phyloP scores from a whole-genome alignment of 2,888 invertebrate species.

The Tetragonula carbonaria region DNA sequence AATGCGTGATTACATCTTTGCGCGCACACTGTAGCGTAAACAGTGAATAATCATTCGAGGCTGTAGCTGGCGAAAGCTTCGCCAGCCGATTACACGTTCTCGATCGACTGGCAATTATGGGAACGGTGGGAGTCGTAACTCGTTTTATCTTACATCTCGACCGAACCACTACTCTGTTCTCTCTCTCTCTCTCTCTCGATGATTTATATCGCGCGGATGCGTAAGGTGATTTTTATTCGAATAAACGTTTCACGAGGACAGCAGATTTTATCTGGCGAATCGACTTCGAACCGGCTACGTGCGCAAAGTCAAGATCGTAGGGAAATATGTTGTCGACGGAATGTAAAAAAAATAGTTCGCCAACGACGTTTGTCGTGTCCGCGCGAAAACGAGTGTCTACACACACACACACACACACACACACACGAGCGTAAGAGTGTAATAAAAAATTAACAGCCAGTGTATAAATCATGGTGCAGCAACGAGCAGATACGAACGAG shows the following conservation, averaged over 20 bases:
- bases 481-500: background rate
- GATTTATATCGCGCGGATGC: background rate
- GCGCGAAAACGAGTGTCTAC: too few species aligned
- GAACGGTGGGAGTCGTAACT: background rate
- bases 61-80: constrained; percentile 2
- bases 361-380: background rate
- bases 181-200: background rate
- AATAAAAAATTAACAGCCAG: constrained; percentile 56
- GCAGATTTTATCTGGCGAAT: background rate
- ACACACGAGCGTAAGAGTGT: background rate
- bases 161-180: too few species aligned
- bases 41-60: constrained; percentile 26
- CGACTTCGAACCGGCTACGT: background rate
- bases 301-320: constrained; percentile 18
- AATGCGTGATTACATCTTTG: constrained; percentile 29
- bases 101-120: background rate
- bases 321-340: background rate
- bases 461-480: constrained; percentile 21
- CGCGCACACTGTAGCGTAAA: constrained; percentile 14
- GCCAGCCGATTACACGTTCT: constrained; percentile 22
- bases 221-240: background rate
- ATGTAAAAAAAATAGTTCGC: constrained; percentile 1
- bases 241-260: background rate
- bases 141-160: background rate
- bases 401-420: too few species aligned